These are phyloP conservation scores for Tretioscincus oriximinensis DNA, from an alignment of 2,113 vertebrate genomes.

Conservation along the genomic window DNA sequence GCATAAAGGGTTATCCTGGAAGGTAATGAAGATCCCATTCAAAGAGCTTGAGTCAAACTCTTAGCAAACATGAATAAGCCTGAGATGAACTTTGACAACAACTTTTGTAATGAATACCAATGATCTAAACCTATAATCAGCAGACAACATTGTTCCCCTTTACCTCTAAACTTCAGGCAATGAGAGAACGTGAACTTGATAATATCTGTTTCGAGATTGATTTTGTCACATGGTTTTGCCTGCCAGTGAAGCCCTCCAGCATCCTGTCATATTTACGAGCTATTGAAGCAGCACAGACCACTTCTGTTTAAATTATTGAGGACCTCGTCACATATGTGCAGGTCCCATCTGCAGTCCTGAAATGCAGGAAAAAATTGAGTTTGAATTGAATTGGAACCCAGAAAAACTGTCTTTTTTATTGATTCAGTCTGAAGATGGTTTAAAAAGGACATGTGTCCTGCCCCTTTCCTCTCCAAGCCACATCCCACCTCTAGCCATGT, in stretches of 20 bases:
- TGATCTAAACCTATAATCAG: neutral
- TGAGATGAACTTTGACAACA: neutral
- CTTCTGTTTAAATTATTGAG: slow-evolving; percentile 8
- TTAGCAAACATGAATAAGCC: neutral
- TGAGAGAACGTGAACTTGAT: neutral
- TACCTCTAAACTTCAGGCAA: slow-evolving; percentile 8
- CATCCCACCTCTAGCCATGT: too few species aligned
- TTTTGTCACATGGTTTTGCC: neutral
- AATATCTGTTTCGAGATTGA: neutral
- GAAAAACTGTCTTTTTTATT: too few species aligned
- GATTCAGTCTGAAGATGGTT: too few species aligned
- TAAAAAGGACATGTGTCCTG: too few species aligned
- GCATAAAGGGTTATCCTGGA: too few species aligned
- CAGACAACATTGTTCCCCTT: neutral
- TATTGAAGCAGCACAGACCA: neutral
- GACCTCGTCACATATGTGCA: too few species aligned
- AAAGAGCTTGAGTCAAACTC: too few species aligned
- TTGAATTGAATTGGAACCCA: too few species aligned
- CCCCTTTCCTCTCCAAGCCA: too few species aligned
- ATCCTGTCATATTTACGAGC: neutral
- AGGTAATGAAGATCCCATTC: too few species aligned
- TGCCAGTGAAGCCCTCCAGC: neutral
- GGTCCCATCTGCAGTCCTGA: too few species aligned
- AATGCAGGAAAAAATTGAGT: too few species aligned
- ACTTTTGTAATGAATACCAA: neutral